These are phyloP conservation scores for Anaspis maculata DNA, from an alignment of 2,888 invertebrate genomes.

Conservation along the genomic window DNA sequence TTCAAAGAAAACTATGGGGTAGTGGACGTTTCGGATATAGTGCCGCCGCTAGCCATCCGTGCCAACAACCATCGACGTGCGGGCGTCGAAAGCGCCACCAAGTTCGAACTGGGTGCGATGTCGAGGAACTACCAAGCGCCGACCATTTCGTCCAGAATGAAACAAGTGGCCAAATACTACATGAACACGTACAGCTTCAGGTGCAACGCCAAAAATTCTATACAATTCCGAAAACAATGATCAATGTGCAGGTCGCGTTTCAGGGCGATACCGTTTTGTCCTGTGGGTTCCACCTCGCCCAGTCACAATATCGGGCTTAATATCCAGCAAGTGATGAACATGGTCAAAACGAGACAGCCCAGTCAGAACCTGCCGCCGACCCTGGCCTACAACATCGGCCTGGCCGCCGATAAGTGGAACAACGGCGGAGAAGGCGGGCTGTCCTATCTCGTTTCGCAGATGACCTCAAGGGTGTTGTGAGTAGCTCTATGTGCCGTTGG, in stretches of 20 bases:
- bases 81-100: slow-evolving; percentile 15
- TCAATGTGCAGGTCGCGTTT: too few species aligned
- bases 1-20: too few species aligned
- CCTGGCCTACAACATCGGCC: slow-evolving; percentile 39
- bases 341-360: slow-evolving; percentile 34
- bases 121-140: slow-evolving; percentile 50
- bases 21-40: too few species aligned
- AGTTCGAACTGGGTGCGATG: slow-evolving; percentile 17
- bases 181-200: slow-evolving; percentile 39
- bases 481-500: background rate
- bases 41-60: too few species aligned
- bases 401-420: slow-evolving; percentile 37
- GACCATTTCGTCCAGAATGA: slow-evolving; percentile 59
- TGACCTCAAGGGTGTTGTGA: slow-evolving; percentile 28
- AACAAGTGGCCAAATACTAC: slow-evolving; percentile 50
- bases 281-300: slow-evolving; percentile 52
- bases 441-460: slow-evolving; percentile 32
- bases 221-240: too few species aligned
- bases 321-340: slow-evolving; percentile 50
- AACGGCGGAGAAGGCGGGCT: slow-evolving; percentile 31
- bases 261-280: slow-evolving; percentile 53
- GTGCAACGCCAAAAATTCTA: too few species aligned
- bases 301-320: slow-evolving; percentile 59
- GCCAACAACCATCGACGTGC: too few species aligned
- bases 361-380: slow-evolving; percentile 39